phyloP scores from a whole-genome alignment of 2,888 invertebrate species.

The Cremastobaeus sp. region DNA sequence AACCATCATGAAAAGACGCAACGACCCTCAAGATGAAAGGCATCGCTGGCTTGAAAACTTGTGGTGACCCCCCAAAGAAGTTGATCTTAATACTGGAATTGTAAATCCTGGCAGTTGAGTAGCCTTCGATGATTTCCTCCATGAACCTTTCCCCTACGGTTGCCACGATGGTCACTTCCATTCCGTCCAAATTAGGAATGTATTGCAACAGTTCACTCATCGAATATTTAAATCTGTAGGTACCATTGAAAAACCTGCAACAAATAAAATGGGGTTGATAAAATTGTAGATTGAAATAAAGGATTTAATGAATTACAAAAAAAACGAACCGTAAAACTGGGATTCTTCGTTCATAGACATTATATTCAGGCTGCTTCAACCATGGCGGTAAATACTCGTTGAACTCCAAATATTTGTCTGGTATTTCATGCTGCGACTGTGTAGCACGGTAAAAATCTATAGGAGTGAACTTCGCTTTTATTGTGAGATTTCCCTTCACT shows the following conservation, averaged over 20 bases:
- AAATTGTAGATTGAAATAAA: no score
- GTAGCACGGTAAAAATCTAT: conserved; percentile 77
- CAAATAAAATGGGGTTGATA: no score
- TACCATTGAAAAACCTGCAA: conserved; percentile 90
- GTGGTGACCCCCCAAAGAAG: conserved; percentile 93
- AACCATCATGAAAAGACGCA: conserved; percentile 94
- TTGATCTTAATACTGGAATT: conserved; percentile 90
- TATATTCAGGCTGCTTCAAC: conserved; percentile 82
- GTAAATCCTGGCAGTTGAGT: conserved; percentile 91
- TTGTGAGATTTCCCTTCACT: conserved; percentile 91
- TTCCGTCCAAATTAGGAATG: conserved; percentile 83
- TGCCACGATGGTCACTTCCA: conserved; percentile 90
- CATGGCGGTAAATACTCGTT: conserved; percentile 90
- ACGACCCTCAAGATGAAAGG: conserved; percentile 89
- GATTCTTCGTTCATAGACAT: conserved; percentile 80
- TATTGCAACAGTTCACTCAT: conserved; percentile 87
- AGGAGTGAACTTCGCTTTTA: conserved; percentile 88
- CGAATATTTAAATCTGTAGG: conserved; percentile 90
- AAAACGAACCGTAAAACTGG: conserved; percentile 81
- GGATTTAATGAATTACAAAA: conserved; percentile 7
- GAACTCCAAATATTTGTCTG: conserved; percentile 88
- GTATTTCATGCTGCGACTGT: conserved; percentile 76
- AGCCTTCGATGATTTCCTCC: conserved; percentile 91
- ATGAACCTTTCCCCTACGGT: conserved; percentile 92
- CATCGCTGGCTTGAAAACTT: conserved; percentile 97